These are phyloP conservation scores for Morbakka virulenta DNA, from an alignment of 30 jellyfish, hydroid and myxozoan species.

Conservation along the genomic window DNA sequence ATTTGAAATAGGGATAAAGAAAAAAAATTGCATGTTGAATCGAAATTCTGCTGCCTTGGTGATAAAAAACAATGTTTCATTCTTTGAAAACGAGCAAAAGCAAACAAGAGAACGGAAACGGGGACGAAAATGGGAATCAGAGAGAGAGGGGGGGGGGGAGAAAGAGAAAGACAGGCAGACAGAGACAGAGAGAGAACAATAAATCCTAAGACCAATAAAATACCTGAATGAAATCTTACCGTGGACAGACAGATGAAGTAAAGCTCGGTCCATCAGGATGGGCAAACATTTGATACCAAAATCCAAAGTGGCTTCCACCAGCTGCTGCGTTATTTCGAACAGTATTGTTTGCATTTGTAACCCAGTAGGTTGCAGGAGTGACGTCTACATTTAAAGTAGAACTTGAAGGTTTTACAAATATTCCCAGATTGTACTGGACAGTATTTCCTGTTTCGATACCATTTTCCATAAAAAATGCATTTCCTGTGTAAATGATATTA, in stretches of 20 bases:
- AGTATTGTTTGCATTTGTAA: conserved; percentile 93
- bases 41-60: too few relatives aligned
- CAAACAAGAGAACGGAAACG: too few relatives aligned
- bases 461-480: conserved; percentile 95
- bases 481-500: too few relatives aligned
- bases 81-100: too few relatives aligned
- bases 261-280: conserved; percentile 99
- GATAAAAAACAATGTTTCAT: too few relatives aligned
- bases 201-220: too few relatives aligned
- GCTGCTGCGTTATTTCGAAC: conserved; percentile 97
- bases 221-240: conserved; percentile 75
- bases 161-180: too few relatives aligned
- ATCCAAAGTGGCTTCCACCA: conserved; percentile 98
- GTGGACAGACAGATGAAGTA: conserved; percentile 78
- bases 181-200: too few relatives aligned
- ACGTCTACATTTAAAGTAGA: conserved; percentile 94
- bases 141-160: too few relatives aligned
- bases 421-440: conserved; percentile 78
- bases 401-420: conserved; percentile 97
- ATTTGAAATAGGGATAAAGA: too few relatives aligned
- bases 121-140: too few relatives aligned
- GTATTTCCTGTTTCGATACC: conserved; percentile 93
- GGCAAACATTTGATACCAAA: conserved; percentile 95
- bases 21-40: too few relatives aligned
- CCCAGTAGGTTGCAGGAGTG: conserved; percentile 98